Base-by-base conservation (phyloP, 1,140 invertebrate genomes). In the Megathymus violae region DNA sequence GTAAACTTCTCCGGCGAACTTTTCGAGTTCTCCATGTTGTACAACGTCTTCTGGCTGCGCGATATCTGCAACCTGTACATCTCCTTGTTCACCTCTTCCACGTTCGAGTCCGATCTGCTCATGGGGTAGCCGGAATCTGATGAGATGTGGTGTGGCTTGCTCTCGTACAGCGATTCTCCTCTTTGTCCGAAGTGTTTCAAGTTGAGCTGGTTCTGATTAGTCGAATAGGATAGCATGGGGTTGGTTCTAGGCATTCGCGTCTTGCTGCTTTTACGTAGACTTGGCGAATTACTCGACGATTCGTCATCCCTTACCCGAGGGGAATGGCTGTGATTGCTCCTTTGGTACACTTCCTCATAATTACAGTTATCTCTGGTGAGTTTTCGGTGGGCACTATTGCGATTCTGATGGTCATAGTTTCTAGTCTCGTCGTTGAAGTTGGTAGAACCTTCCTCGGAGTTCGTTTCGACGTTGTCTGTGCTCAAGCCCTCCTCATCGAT, bases 401-500 rank as follows among this genome's bases (percentile, higher is more conserved):
- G 87, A 70, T 92, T 93, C 67, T 93, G 92, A 80, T 92, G 91
- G 52, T 92, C 88, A 76, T 91, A 88, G 72, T 77, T 90, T 72
- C 88, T 88, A 62, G 73, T 76, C 43, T 90, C 86, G 80, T 85
- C 93, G 78, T 86, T 88, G 75, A 91, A 91, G 78, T 91, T 90
- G 68, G 88, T 89, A 71, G 87, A 90, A 73, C 91, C 90, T 52
- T 90, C 91, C 71, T 92, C 91, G 11, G 91, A 92, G 68, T 92
- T 92, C 16, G 91, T 91, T 74, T 92, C 91, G 52, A 89, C 85
- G 74, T 92, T 92, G 80, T 92, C 91, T 43, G 91, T 92, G 75
- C 89, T 91, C 84, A 91, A 82, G 60, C 86, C 89, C 85, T 92
- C 91, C 84, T 92, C 91, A 85, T 92, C 91, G 22, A 92, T 88